Base-by-base conservation (phyloP, 2,888 invertebrate species). In the Argyra leucocephala region DNA sequence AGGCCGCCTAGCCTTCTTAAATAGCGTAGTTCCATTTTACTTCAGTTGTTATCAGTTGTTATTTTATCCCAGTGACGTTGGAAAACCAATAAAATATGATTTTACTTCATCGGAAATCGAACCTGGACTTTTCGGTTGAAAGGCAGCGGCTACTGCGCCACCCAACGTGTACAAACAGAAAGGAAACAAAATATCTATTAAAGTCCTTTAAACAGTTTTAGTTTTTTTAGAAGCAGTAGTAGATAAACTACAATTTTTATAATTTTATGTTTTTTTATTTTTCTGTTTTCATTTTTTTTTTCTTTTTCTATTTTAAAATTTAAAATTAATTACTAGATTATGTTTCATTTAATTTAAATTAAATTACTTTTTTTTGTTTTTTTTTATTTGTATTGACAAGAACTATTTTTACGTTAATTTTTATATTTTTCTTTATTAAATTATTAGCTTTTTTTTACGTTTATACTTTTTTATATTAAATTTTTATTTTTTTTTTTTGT, bases 261-360 rank as follows among this genome's bases (percentile, higher is more conserved):
- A 15, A 2, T 48, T 48, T 48, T 48, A 12, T 15, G 9, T 18
- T 48, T 48, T 48, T 37, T 12, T 37, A 12, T 48, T 48, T 18
- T 48, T 2, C 2, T 48, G 9, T 48, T 48, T 18, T 48, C 18
- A 12, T 12, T 48, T 48, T 48, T 48, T n/a, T 9, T 15, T 48
- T 48, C 18, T 48, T 48, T 48, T 18, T 48, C 48, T 48, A 48
- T 48, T 48, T 48, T 48, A 48, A 48, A 48, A 48, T 48, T 48
- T 48, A 48, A 48, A 48, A 48, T 48, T 48, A 48, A 48, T 48
- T 48, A 48, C 48, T 48, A 48, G 48, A 48, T 48, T 48, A 48
- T 48, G 48, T 48, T 48, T 48, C 48, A 48, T 48, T 48, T 48
- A 48, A 48, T 48, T 48, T 48, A 48, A 48, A 48, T 48, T 48